Conservation (phyloP, 2,888 invertebrate genomes). For the Callinectes sapidus region DNA sequence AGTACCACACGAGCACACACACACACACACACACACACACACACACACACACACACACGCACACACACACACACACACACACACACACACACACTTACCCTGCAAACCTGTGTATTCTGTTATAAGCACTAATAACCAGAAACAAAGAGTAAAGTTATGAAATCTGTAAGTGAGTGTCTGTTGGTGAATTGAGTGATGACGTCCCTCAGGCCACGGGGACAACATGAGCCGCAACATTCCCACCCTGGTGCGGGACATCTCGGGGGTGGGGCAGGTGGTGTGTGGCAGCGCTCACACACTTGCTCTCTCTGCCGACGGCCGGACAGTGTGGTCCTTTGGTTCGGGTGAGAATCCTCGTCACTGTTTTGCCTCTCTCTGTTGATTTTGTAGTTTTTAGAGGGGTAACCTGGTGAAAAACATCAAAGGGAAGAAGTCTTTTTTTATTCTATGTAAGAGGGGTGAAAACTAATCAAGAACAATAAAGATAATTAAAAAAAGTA, state of each 20-base stretch:
- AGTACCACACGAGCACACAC: no score
- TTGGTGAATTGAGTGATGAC: background rate
- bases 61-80: no score
- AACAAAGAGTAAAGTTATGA: background rate
- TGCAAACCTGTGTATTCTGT: no score
- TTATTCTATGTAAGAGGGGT: no score
- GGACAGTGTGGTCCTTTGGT: conserved; percentile 80
- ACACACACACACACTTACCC: no score
- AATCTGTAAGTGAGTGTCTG: background rate
- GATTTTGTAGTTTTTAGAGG: no score
- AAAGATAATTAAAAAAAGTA: background rate
- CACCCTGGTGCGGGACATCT: conserved; percentile 80
- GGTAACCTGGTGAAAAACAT: background rate
- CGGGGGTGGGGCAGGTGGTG: conserved; percentile 79
- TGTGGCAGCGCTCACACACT: conserved; percentile 80
- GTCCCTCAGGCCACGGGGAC: conserved; percentile 80
- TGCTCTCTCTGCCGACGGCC: conserved; percentile 79
- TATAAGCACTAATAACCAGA: no score
- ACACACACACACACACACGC: no score
- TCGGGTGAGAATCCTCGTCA: conserved; percentile 73
- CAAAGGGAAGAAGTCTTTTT: background rate
- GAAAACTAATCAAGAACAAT: no score
- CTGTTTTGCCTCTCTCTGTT: no score
- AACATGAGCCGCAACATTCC: conserved; percentile 80
- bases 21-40: no score